phyloP scores from a whole-genome alignment of 2,113 vertebrate species.

The Sakesphorus luctuosus region DNA sequence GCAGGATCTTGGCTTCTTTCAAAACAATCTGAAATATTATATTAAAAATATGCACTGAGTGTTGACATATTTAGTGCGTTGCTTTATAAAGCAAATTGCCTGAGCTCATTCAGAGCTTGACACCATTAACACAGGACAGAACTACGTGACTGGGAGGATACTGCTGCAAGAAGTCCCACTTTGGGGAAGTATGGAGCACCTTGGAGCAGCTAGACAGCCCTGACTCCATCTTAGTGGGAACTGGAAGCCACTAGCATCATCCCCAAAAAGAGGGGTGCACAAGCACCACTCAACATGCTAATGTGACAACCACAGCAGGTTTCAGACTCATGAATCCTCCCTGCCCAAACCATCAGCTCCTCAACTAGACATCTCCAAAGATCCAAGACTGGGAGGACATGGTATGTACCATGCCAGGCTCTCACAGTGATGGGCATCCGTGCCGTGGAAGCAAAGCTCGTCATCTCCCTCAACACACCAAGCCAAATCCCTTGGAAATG shows the following conservation, averaged over 20 bases:
- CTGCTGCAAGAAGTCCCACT: neutral
- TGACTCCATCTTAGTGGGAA: neutral
- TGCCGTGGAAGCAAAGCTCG: neutral
- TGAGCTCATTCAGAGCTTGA: constrained; percentile 33
- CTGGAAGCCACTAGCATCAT: neutral
- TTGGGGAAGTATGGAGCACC: neutral
- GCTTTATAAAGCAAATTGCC: constrained; percentile 57
- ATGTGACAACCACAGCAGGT: neutral
- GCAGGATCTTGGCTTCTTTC: constrained; percentile 62
- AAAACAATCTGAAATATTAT: constrained; percentile 62
- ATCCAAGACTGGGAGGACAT: neutral
- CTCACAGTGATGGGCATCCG: neutral
- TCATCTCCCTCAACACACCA: neutral
- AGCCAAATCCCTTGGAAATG: neutral
- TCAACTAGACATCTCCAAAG: neutral
- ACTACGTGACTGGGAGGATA: neutral
- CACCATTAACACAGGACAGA: neutral
- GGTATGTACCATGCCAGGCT: rapidly evolving
- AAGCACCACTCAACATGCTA: neutral
- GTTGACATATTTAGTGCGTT: constrained; percentile 53
- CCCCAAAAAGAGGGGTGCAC: neutral
- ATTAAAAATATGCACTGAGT: constrained; percentile 38
- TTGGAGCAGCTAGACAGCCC: neutral
- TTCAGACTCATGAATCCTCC: neutral
- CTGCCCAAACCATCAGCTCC: neutral